Percentiles rank a stretch among this genome's conserved stretches.
These are phyloP conservation scores for Engystomops pustulosus DNA, from an alignment of 2,113 vertebrate genomes.

Conservation along the genomic window DNA sequence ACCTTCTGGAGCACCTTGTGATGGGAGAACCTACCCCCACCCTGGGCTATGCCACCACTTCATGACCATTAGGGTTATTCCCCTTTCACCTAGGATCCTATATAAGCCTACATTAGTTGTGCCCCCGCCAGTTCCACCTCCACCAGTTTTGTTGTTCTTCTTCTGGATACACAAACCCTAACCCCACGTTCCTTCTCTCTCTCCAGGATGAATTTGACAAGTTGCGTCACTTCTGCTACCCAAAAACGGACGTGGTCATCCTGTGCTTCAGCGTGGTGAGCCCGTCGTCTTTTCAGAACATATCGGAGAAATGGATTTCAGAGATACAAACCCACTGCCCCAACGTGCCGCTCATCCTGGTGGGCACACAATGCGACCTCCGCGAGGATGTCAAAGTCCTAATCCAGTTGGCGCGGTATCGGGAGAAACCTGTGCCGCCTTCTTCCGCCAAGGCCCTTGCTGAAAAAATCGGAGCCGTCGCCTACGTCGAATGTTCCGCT, in stretches of 20 bases:
- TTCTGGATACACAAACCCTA: not conserved
- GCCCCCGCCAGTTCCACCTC: not conserved
- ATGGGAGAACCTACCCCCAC: not conserved
- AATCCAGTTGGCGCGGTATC: slow-evolving; percentile 75
- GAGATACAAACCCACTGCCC: too few relatives aligned
- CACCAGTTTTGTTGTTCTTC: not conserved
- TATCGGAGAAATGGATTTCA: too few relatives aligned
- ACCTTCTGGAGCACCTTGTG: not conserved
- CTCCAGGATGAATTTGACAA: slow-evolving; percentile 59
- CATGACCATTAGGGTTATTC: not conserved
- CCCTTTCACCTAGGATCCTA: too few relatives aligned
- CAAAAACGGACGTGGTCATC: too few relatives aligned
- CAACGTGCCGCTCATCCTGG: too few relatives aligned
- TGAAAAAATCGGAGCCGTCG: slow-evolving; percentile 76
- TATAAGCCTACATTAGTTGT: not conserved
- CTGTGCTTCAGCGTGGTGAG: too few relatives aligned
- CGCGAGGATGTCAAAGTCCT: slow-evolving; percentile 81
- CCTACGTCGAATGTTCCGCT: slow-evolving; percentile 82
- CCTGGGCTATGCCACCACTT: not conserved
- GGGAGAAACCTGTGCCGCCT: slow-evolving; percentile 74
- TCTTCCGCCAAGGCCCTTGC: slow-evolving; percentile 74
- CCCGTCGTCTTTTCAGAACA: too few relatives aligned
- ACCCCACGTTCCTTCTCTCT: not conserved
- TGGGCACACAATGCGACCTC: slow-evolving; percentile 56
- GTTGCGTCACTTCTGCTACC: too few relatives aligned